Evolutionary conservation across 2,888 invertebrate species (phyloP).

Genomic region (Archips xylosteana): DNA sequence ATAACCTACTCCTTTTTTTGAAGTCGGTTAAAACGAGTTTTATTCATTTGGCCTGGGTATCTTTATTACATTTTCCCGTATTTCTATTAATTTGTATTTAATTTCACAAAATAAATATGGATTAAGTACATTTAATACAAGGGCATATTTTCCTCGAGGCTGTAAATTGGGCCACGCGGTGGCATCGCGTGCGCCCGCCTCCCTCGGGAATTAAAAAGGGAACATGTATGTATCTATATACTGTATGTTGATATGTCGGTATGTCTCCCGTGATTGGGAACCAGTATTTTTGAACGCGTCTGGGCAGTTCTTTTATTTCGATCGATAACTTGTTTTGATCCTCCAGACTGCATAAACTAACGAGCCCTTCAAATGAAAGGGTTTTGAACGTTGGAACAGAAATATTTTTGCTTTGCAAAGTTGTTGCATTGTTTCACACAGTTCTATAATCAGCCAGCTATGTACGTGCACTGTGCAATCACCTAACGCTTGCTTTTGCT

Average conservation of each 20-base stretch:
- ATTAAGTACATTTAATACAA: neutral
- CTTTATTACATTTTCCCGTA: neutral
- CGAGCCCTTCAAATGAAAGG: neutral
- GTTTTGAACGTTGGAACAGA: neutral
- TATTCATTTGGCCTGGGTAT: neutral
- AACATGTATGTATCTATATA: neutral
- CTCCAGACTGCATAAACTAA: slow-evolving; percentile 17
- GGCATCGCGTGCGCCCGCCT: slow-evolving; percentile 13
- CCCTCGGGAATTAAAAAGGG: slow-evolving; percentile 34
- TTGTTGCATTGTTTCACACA: neutral
- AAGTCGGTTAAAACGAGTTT: too few species aligned
- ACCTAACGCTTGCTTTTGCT: too few species aligned
- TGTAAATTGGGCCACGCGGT: slow-evolving; percentile 34
- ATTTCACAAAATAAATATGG: neutral
- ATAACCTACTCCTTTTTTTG: too few species aligned
- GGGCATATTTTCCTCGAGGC: neutral
- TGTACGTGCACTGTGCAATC: too few species aligned
- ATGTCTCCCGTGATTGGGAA: slow-evolving; percentile 40
- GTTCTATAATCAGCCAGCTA: neutral
- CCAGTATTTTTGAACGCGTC: slow-evolving; percentile 40
- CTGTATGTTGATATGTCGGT: slow-evolving; percentile 28
- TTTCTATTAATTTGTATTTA: neutral
- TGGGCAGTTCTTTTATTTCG: slow-evolving; percentile 39
- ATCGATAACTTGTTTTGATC: slow-evolving; percentile 40
- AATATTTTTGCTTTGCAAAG: neutral